Conservation (phyloP, 2,888 invertebrate genomes). For the Nomada fabriciana region DNA sequence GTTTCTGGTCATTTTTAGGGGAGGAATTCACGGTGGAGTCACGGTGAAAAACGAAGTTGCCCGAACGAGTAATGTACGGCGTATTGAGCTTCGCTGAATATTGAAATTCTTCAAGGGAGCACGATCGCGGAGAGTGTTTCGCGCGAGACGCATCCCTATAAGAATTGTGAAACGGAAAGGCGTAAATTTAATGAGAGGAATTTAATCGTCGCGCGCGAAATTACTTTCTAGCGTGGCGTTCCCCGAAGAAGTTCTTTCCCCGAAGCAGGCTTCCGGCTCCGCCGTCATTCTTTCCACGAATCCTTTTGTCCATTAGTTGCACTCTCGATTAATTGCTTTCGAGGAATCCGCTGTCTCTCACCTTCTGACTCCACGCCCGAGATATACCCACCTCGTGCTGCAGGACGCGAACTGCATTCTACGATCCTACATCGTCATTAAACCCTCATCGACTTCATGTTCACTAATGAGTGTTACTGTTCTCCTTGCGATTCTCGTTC, state of each 20-base stretch:
- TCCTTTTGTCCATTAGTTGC: conserved; percentile 40
- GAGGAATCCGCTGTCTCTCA: conserved; percentile 43
- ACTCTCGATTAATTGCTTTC: conserved; percentile 47
- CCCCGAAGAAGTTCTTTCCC: conserved; percentile 1
- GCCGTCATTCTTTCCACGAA: conserved; percentile 37
- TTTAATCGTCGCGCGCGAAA: conserved; percentile 11
- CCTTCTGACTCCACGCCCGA: conserved; percentile 32
- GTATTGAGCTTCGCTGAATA: conserved; percentile 1
- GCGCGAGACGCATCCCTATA: neutral
- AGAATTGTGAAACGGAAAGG: neutral
- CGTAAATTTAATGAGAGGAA: neutral
- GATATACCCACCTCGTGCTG: neutral
- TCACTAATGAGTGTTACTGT: conserved; percentile 67
- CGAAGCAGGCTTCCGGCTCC: conserved; percentile 7
- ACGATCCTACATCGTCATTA: conserved; percentile 60
- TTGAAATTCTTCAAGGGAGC: conserved; percentile 8
- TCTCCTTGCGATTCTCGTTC: conserved; percentile 55
- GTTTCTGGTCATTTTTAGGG: neutral
- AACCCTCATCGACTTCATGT: conserved; percentile 66
- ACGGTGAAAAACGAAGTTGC: neutral
- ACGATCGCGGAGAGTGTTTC: neutral
- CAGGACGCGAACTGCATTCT: conserved; percentile 45
- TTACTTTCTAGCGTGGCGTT: conserved; percentile 1
- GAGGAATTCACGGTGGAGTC: conserved; percentile 3
- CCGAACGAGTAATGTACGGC: neutral